Base-by-base conservation (phyloP, 2,888 invertebrate genomes). In the Macropis europaea region DNA sequence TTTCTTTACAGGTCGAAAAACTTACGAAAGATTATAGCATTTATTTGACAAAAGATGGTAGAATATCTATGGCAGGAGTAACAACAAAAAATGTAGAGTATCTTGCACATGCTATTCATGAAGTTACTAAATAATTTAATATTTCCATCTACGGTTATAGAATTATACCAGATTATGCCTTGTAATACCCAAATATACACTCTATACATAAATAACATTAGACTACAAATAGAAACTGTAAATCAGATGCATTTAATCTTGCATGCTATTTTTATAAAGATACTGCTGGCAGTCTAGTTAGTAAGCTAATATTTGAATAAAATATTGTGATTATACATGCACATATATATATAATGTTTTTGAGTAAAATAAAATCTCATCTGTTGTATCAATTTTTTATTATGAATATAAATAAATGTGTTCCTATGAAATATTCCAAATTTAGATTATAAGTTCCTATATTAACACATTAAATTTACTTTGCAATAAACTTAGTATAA, bases 51-150 rank as follows among this genome's bases (percentile, higher is more conserved):
- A 97, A 97, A 90, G 99, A 99, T 90, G 99, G 99, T 0, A 95
- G 99, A 83, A 98, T 99, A 90, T 99, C 99, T 2, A 96, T 99
- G 91, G 99, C 99, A 61, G 99, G 99, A 57, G 95, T 99, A 4
- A 95, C 97, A 0, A 96, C 97, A 2, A 95, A 96, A 89, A 99
- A 99, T 91, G 98, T 99, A 0, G 95, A 94, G 76, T 98, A 99
- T 90, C 91, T 99, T 72, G 99, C 99, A 1, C 93, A 96, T 76
- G 97, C 96, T 67, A 97, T 99, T 82, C 97, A 99, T 90, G 93
- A 95, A 90, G 98, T 98, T 76, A 96, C 98, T 11, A 95, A 96
- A 82, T 95, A 93, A 92, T 66, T 42, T 1, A 24, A 30, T 30
- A 40, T 5, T 34, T 24, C 1, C 26, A 32, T 3, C 5, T 5